These are phyloP conservation scores for Falcunculus frontatus DNA, from an alignment of 2,113 vertebrate genomes.

Conservation along the genomic window DNA sequence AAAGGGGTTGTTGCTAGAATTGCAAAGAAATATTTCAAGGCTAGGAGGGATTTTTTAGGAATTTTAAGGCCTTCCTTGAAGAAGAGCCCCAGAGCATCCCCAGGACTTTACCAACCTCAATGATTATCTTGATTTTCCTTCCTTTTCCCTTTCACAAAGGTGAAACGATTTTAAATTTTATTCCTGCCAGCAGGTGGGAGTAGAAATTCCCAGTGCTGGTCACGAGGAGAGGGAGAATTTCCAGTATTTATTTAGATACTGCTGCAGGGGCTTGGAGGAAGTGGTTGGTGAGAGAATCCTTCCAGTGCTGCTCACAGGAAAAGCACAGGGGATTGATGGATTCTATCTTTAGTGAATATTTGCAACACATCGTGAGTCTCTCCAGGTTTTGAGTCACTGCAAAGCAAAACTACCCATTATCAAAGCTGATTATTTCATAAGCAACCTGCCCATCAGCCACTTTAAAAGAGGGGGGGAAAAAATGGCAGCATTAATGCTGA, in stretches of 20 bases:
- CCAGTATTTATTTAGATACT: neutral
- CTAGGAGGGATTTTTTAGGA: neutral
- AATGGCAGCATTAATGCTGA: neutral
- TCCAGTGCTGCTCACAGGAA: neutral
- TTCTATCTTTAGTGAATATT: neutral
- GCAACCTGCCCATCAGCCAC: neutral
- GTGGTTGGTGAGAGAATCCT: neutral
- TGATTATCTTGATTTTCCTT: neutral
- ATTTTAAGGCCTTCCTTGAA: neutral
- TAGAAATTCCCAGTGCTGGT: neutral
- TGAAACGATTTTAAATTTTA: neutral
- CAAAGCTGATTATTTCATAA: conserved; percentile 24
- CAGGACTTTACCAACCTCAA: neutral
- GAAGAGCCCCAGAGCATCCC: neutral
- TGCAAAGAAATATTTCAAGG: neutral
- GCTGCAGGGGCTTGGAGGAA: neutral
- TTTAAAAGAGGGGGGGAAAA: neutral
- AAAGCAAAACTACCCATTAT: neutral
- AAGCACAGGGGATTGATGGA: neutral
- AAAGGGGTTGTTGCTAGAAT: neutral
- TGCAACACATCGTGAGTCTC: neutral
- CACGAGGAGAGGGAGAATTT: neutral
- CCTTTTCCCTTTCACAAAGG: neutral
- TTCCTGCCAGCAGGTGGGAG: neutral
- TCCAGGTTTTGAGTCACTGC: neutral